phyloP scores from a whole-genome alignment of 1,140 invertebrate species.

The Trigoniulus corallinus region DNA sequence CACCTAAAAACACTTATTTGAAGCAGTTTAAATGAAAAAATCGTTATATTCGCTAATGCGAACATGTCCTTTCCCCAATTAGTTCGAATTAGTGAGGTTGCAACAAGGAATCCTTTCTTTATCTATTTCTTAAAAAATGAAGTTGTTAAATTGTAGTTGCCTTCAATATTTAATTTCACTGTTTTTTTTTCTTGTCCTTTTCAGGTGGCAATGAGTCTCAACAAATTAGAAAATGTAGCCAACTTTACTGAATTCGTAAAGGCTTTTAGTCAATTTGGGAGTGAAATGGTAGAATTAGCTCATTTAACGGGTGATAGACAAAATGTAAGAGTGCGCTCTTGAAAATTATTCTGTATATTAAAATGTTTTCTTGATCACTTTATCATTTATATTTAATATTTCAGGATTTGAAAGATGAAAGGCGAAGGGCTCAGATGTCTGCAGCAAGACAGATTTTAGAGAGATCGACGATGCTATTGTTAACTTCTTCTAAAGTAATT shows the following conservation, averaged over 20 bases:
- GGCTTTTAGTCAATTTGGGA: slow-evolving; percentile 94
- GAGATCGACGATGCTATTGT: slow-evolving; percentile 91
- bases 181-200: slow-evolving; percentile 11
- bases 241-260: slow-evolving; percentile 94
- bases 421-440: slow-evolving; percentile 84
- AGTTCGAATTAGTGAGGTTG: too few relatives aligned
- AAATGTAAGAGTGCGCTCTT: slow-evolving; percentile 24
- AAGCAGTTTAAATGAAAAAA: too few relatives aligned
- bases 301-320: slow-evolving; percentile 58
- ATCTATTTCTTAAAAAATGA: too few relatives aligned
- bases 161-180: too few relatives aligned
- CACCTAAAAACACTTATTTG: too few relatives aligned
- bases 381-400: slow-evolving; percentile 2
- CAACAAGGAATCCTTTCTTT: too few relatives aligned
- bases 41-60: too few relatives aligned
- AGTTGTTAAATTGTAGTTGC: too few relatives aligned
- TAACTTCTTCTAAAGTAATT: slow-evolving; percentile 83
- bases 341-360: neutral
- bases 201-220: slow-evolving; percentile 18
- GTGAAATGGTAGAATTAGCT: slow-evolving; percentile 95
- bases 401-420: slow-evolving; percentile 81
- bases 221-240: slow-evolving; percentile 73
- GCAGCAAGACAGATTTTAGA: slow-evolving; percentile 87
- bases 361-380: neutral
- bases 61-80: too few relatives aligned